Percentiles rank a stretch among this genome's conserved stretches.
phyloP scores from a whole-genome alignment of 2,113 vertebrate species.

The Megalops atlanticus region DNA sequence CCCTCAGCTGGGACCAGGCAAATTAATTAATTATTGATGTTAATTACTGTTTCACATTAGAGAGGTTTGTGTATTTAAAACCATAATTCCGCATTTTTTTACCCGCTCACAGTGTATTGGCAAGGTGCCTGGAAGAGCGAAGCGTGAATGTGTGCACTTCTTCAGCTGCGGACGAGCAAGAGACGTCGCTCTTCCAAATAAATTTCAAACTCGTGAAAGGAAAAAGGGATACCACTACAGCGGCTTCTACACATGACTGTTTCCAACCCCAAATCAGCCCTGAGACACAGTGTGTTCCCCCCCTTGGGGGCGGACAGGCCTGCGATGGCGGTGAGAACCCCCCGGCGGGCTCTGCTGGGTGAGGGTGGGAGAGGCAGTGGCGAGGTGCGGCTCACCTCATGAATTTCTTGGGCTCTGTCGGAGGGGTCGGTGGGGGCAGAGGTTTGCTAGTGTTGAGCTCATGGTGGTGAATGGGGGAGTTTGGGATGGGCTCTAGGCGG shows the following conservation, averaged over 20 bases:
- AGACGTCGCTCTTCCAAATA: constrained; percentile 29
- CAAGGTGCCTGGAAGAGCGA: constrained; percentile 11
- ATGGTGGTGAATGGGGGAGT: constrained; percentile 94
- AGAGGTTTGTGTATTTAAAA: constrained; percentile 12
- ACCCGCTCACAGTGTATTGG: constrained; percentile 32
- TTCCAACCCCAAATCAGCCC: background rate
- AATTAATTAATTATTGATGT: constrained; percentile 34
- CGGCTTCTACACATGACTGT: constrained; percentile 21
- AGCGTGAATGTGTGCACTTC: constrained; percentile 3
- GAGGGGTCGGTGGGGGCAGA: constrained; percentile 92
- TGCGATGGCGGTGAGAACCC: background rate
- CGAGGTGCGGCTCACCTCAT: constrained; percentile 91
- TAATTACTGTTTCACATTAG: constrained; percentile 35
- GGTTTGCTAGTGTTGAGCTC: constrained; percentile 98
- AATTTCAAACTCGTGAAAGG: background rate
- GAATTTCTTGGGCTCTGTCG: constrained; percentile 96
- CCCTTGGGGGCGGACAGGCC: background rate
- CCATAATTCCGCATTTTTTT: constrained; percentile 42
- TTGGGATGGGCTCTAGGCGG: constrained; percentile 95
- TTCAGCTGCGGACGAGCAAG: constrained; percentile 15
- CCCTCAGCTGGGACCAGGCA: constrained; percentile 24
- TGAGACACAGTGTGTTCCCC: background rate
- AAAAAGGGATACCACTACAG: constrained; percentile 45
- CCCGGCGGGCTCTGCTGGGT: constrained; percentile 24
- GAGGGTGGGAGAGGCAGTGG: constrained; percentile 23